These are phyloP conservation scores for Eristalis arbustorum DNA, from an alignment of 2,888 invertebrate genomes.

Conservation along the genomic window DNA sequence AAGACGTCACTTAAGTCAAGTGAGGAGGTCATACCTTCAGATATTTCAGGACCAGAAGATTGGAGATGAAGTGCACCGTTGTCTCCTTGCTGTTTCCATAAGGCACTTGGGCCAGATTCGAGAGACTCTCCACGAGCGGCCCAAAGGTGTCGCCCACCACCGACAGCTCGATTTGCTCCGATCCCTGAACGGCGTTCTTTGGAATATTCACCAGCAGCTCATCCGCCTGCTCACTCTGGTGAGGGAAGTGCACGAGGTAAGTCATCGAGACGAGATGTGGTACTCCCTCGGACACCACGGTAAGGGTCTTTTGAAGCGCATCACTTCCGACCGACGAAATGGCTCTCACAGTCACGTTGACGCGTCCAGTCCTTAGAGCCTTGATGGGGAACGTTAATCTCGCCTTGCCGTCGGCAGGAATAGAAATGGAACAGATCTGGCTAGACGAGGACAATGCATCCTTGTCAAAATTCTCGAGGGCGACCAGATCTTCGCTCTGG, in stretches of 20 bases:
- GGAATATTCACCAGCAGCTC: constrained; percentile 89
- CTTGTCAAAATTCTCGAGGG: neutral
- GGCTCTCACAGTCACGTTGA: constrained; percentile 82
- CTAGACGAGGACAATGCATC: neutral
- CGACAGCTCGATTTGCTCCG: constrained; percentile 83
- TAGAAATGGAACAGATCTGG: neutral
- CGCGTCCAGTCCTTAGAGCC: neutral
- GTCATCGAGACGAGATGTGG: constrained; percentile 87
- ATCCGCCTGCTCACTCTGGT: constrained; percentile 81
- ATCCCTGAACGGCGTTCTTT: constrained; percentile 84
- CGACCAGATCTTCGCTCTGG: constrained; percentile 83
- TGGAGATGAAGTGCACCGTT: constrained; percentile 86
- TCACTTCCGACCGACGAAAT: constrained; percentile 89
- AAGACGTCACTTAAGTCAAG: neutral
- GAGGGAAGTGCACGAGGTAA: constrained; percentile 86
- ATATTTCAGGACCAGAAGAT: constrained; percentile 89
- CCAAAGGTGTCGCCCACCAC: constrained; percentile 84
- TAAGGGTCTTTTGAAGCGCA: constrained; percentile 86
- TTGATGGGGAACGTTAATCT: neutral
- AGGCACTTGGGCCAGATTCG: constrained; percentile 84
- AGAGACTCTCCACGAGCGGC: constrained; percentile 83
- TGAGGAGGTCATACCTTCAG: constrained; percentile 82
- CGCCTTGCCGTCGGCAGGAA: constrained; percentile 2
- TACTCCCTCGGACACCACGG: constrained; percentile 91
- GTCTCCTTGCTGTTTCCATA: constrained; percentile 89